Evolutionary conservation across 2,888 invertebrate genomes (phyloP).

Genomic region (Scaptomyza caliginosa): DNA sequence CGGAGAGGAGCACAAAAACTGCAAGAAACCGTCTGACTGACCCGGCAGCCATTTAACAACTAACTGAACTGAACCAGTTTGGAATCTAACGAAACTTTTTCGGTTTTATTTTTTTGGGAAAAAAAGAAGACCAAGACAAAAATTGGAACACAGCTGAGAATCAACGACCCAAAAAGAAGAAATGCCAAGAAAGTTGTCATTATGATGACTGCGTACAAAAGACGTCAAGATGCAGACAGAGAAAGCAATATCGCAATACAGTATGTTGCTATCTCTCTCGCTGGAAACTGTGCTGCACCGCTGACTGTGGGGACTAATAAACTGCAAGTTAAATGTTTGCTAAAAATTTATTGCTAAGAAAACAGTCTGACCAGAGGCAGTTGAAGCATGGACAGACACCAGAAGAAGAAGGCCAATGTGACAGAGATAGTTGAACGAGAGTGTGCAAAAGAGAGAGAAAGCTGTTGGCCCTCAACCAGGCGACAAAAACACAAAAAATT

Average conservation of each 20-base stretch:
- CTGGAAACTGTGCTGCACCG: constrained; percentile 28
- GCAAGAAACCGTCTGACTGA: constrained; percentile 20
- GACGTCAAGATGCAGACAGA: constrained; percentile 28
- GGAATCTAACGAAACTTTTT: constrained; percentile 8
- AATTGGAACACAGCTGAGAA: constrained; percentile 39
- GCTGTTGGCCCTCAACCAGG: constrained; percentile 41
- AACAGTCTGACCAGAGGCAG: neutral
- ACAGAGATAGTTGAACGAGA: neutral
- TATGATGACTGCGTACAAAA: constrained; percentile 50
- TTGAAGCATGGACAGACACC: neutral
- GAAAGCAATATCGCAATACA: constrained; percentile 3
- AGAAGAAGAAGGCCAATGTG: neutral
- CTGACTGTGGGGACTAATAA: constrained; percentile 70
- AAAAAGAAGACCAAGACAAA: constrained; percentile 15
- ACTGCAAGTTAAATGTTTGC: constrained; percentile 80
- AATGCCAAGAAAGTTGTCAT: constrained; percentile 47
- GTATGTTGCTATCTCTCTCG: neutral
- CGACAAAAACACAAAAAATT: constrained; percentile 16
- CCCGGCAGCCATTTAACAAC: constrained; percentile 23
- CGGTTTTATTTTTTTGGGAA: neutral
- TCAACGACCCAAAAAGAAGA: constrained; percentile 30
- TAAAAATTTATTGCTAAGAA: constrained; percentile 71
- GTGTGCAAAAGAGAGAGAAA: neutral
- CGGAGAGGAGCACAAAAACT: neutral
- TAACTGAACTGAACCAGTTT: constrained; percentile 35